Conservation (phyloP, 2,113 vertebrate genomes). For the Colossoma macropomum region DNA sequence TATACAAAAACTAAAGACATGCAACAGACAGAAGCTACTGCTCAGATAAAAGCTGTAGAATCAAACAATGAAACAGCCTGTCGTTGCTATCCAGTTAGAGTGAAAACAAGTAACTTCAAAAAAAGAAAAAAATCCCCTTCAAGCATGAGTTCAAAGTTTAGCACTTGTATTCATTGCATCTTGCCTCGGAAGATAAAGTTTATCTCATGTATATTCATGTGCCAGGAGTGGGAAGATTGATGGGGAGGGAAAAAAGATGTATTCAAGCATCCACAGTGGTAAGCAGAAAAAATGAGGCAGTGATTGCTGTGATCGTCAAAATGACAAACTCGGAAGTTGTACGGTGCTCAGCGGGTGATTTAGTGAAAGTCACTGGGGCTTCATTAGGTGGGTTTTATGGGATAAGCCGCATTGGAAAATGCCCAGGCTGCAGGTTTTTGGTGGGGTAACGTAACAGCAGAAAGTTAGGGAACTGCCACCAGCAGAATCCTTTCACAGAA, state of each 20-base stretch:
- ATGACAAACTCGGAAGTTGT: conserved; percentile 46
- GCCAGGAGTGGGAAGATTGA: background rate
- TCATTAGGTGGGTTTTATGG: conserved; percentile 55
- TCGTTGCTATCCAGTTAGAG: background rate
- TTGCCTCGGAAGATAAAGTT: conserved; percentile 22
- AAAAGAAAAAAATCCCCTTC: background rate
- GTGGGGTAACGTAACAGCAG: background rate
- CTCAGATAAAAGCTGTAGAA: background rate
- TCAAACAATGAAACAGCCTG: background rate
- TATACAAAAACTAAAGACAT: background rate
- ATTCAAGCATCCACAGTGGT: conserved; percentile 27
- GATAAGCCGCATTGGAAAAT: conserved; percentile 45
- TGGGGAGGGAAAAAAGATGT: conserved; percentile 1
- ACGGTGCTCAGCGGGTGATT: conserved; percentile 48
- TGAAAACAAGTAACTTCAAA: background rate
- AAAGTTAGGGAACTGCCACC: background rate
- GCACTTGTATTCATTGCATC: conserved; percentile 5
- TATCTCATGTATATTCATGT: conserved; percentile 35
- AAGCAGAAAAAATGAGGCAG: conserved; percentile 47
- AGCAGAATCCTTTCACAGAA: conserved; percentile 10
- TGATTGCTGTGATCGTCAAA: conserved; percentile 55
- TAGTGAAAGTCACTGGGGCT: conserved; percentile 50
- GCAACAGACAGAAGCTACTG: background rate
- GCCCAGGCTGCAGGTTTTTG: conserved; percentile 42
- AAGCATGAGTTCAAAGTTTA: conserved; percentile 7